Base-by-base conservation (phyloP, 2,888 invertebrate genomes). In the Acrocera orbiculus region DNA sequence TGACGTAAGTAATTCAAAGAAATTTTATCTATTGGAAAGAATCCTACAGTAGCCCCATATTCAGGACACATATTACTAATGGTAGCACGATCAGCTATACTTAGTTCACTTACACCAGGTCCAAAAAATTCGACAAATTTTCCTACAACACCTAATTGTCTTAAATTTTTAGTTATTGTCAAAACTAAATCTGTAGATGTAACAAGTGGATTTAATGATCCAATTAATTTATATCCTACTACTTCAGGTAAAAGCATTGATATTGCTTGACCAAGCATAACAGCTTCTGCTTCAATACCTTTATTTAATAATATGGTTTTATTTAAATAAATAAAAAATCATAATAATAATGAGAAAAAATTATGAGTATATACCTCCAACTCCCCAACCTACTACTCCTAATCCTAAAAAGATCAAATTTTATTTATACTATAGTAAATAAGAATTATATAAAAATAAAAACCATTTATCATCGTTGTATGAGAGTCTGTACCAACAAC, bases 91-190 rank as follows among this genome's bases (percentile, higher is more conserved):
- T 98, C 96, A 1, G 96, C 95, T 40, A 98, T 89, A 35, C 89
- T 89, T 4, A 98, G 62, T 35, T 81, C 78, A 0, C 73, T 60
- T 4, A 95, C 89, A 3, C 96, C 96, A 0, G 89, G 79, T 0
- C 96, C 96, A 60, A 82, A 98, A 64, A 98, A 98, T 63, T 98
- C 96, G 5, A 98, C 96, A 63, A 98, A 96, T 53, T 96, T 95
- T 4, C 93, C 93, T 33, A 96, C 96, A 6, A 96, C 96, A 24
- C 96, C 96, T 30, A 93, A 56, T 46, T 87, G 80, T 11, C 96
- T 75, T 34, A 96, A 67, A 56, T 86, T 79, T 75, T 95, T 95
- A 0, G 96, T 96, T 35, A 96, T 86, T 3, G 95, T 96, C 4
- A 96, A 70, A 1, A 98, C 96, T 30, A 98, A 67, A 64, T 98